Base-by-base conservation (phyloP, 2,113 vertebrate genomes). In the Heteronetta atricapilla region DNA sequence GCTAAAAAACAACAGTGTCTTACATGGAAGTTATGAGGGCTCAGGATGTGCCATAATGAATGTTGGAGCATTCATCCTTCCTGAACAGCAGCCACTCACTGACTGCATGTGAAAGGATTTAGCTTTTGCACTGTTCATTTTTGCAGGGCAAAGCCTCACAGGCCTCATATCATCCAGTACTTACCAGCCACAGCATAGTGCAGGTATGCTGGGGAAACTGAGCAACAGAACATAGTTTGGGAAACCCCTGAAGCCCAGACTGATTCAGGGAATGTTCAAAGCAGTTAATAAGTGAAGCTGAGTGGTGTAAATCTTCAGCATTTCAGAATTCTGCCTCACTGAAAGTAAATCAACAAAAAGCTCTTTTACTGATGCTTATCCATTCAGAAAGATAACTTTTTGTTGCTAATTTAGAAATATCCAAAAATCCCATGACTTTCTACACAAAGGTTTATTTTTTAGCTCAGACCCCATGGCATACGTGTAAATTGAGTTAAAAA, bases 121-220 rank as follows among this genome's bases (percentile, higher is more conserved):
- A n/a, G 26, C 29, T 86, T 58, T 66, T 50, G 28, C 36, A 36
- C 25, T 56, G 4, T 19, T 38, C 16, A 22, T 56, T 85, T 79
- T 68, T 64, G n/a, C 25, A 84, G 16, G 29, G 11, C 33, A 96
- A 16, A 25, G 40, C 31, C 52, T 95, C 7, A 1, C 64, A 78
- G 68, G n/a, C 20, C 22, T 42, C 14, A 11, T 10, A 31, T 4
- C 84, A 33, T 20, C 14, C 59, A 48, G 33, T 17, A n/a, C 13
- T 50, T 58, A 50, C 3, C 44, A 73, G 38, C 19, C 2, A 0
- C 3, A 11, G 6, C 3, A 10, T 16, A 29, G 20, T 21, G 28
- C 16, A 74, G 13, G 17, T n/a, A 5, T 6, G 1, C 13, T 31
- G 75, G 53, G 38, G 42, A 26, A 42, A 80, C 4, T 31, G 33